Base-by-base conservation (phyloP, 2,113 vertebrate species). In the Uria aalge region DNA sequence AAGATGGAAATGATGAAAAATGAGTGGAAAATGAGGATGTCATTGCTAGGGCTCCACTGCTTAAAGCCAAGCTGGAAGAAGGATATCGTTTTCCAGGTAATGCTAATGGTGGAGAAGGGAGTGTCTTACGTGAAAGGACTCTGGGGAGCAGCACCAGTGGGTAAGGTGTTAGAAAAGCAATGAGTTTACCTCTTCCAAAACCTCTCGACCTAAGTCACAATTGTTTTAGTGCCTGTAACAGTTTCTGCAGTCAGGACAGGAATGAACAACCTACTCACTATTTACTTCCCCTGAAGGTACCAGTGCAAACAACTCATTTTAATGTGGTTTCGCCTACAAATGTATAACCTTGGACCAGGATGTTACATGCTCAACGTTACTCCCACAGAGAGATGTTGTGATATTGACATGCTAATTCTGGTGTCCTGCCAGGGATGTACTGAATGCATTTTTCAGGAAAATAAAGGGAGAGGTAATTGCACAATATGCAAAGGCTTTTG, bases 381-480 rank as follows among this genome's bases (percentile, higher is more conserved):
- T 75, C 76, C 79, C 5, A 16, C 24, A 38, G 60, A 63, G 50
- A 87, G 76, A 41, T 38, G 77, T 6, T 87, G 68, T 32, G 76
- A 26, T 85, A 73, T 15, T 38, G 74, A 73, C 47, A 17, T 41
- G 45, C 26, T 91, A 38, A 75, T 78, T 48, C n/a, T 66, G 45
- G 60, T 30, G 34, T 57, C 53, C 71, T 79, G 62, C 20, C 24
- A 40, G 56, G 38, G 45, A 92, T 26, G 20, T 79, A 74, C 52
- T 68, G 48, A 82, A 83, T 57, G 27, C 20, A 27, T 50, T 50
- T 41, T 62, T 90, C 14, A 76, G 53, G 57, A 88, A 91, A 96
- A 95, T 84, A 95, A 94, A 94, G 38, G 32, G n/a, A 76, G 57
- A 82, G 26, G n/a, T 85, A 95, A 92, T 47, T 97, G 84, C 67